phyloP scores from a whole-genome alignment of 2,888 invertebrate species.

The Drosophila rellima region DNA sequence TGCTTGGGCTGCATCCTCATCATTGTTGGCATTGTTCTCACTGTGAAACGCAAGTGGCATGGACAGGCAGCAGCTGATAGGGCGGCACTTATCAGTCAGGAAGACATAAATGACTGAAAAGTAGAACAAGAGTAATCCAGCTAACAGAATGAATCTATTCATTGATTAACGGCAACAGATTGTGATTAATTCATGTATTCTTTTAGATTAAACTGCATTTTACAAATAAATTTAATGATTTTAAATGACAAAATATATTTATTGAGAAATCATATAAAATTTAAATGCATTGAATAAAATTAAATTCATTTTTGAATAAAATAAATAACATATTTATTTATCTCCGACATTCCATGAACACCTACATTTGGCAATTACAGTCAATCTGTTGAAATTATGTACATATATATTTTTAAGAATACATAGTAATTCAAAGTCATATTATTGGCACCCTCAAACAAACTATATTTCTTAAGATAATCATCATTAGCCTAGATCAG shows the following conservation, averaged over 20 bases:
- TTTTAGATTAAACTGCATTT: conserved; percentile 6
- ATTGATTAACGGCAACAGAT: neutral
- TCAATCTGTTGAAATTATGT: no score
- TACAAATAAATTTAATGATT: neutral
- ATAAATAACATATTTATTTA: no score
- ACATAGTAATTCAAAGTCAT: no score
- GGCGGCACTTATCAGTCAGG: conserved; percentile 18
- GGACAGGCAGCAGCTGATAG: conserved; percentile 66
- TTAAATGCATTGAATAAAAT: no score
- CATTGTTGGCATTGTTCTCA: conserved; percentile 64
- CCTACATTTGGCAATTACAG: no score
- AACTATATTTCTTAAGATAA: neutral
- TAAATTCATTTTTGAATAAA: no score
- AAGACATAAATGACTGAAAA: neutral
- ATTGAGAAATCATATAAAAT: no score
- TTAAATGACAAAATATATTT: no score
- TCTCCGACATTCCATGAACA: no score
- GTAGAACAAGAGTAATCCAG: neutral
- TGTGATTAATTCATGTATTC: conserved; percentile 19
- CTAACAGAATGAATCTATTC: no score
- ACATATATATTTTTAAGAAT: no score
- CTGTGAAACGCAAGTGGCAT: conserved; percentile 72
- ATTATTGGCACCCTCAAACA: no score
- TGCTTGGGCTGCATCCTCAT: conserved; percentile 71
- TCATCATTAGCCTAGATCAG: neutral